Conservation (phyloP, 1,140 invertebrate species). For the Panagrolaimus sp. region DNA sequence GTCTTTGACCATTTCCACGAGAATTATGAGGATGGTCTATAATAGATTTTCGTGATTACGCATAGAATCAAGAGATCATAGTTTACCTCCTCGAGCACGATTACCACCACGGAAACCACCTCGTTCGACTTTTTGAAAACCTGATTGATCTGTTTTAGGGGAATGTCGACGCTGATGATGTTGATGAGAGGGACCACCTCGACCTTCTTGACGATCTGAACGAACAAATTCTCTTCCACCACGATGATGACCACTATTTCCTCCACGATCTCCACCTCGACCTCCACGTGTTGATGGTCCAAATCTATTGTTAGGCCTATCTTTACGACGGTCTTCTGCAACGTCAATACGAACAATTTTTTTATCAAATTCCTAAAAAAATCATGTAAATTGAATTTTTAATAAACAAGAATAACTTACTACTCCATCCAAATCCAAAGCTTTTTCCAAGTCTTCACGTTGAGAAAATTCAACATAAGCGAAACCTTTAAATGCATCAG, state of each 20-base stretch:
- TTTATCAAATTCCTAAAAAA: constrained; percentile 66
- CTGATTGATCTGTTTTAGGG: too few species aligned
- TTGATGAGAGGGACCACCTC: neutral
- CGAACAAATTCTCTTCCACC: constrained; percentile 58
- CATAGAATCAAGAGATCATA: too few species aligned
- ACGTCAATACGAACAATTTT: constrained; percentile 72
- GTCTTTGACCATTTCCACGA: too few species aligned
- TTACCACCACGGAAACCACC: too few species aligned
- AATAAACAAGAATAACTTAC: constrained; percentile 54
- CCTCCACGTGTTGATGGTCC: constrained; percentile 19
- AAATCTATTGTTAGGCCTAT: constrained; percentile 36
- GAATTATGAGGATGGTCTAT: too few species aligned
- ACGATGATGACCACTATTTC: constrained; percentile 43
- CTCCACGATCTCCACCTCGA: constrained; percentile 64
- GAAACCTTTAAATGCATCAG: constrained; percentile 83
- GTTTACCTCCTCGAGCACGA: too few species aligned
- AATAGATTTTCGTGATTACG: too few species aligned
- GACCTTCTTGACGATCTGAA: neutral
- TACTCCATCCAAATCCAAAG: constrained; percentile 73
- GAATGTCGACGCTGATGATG: too few species aligned
- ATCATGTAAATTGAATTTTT: constrained; percentile 7
- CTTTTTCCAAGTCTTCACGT: constrained; percentile 72
- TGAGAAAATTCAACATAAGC: constrained; percentile 93
- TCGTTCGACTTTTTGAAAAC: too few species aligned
- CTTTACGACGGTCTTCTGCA: constrained; percentile 68